A percentile compares a stretch with the other conserved stretches of the same genome.
Evolutionary conservation across 2,888 invertebrate species (phyloP).

Genomic region (Penaeus monodon): DNA sequence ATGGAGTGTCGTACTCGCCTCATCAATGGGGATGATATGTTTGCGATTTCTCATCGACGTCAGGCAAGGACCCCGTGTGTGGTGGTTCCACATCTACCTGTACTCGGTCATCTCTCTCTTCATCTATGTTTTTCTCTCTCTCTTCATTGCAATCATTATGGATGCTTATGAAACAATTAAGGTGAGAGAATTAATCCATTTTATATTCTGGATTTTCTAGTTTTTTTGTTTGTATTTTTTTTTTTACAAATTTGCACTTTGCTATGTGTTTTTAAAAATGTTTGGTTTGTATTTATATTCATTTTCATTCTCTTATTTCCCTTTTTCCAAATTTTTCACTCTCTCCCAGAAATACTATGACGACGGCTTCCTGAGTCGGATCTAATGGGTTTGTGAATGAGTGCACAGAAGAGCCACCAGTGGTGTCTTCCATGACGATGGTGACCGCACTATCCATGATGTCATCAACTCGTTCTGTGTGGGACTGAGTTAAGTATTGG

Average conservation of each 20-base stretch:
- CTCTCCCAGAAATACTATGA: conserved; percentile 55
- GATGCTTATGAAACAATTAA: conserved; percentile 99
- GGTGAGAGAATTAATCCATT: conserved; percentile 67
- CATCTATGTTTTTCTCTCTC: conserved; percentile 96
- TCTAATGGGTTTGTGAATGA: conserved; percentile 61
- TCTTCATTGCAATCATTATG: conserved; percentile 98
- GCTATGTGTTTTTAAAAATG: neutral
- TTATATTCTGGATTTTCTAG: no score
- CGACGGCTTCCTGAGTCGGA: conserved; percentile 62
- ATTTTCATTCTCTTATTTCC: no score
- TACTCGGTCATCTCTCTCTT: conserved; percentile 96
- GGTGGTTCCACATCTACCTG: conserved; percentile 96
- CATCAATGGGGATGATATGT: conserved; percentile 99
- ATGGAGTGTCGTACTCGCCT: conserved; percentile 96
- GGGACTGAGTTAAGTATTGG: conserved; percentile 42
- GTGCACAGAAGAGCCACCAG: conserved; percentile 61
- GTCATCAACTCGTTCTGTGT: conserved; percentile 61
- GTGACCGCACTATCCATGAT: conserved; percentile 62
- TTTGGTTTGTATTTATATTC: neutral
- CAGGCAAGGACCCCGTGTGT: conserved; percentile 85
- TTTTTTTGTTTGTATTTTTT: neutral
- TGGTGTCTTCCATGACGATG: conserved; percentile 59
- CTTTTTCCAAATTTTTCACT: neutral
- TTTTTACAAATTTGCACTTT: neutral
- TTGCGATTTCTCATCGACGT: conserved; percentile 95